Evolutionary conservation across 2,888 invertebrate genomes (phyloP).

Genomic region (Tinea semifulvella): DNA sequence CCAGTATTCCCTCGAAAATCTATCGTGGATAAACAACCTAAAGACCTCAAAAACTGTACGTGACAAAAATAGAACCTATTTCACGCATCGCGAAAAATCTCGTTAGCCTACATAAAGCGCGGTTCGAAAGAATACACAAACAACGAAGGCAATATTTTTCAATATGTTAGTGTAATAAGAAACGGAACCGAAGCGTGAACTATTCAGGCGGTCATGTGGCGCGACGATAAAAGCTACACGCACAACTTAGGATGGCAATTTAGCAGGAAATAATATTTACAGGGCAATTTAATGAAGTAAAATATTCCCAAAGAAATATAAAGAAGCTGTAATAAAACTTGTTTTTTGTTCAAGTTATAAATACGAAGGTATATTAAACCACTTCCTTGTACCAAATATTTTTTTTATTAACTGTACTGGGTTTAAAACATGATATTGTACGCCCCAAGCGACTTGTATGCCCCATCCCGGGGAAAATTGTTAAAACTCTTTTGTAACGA

Average conservation of each 20-base stretch:
- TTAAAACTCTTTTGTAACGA: no score
- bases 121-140: slow-evolving; percentile 10
- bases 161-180: slow-evolving; percentile 11
- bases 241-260: background rate
- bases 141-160: slow-evolving; percentile 7
- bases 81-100: slow-evolving; percentile 6
- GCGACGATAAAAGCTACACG: background rate
- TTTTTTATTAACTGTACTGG: no score
- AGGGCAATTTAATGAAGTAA: background rate
- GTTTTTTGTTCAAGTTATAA: no score
- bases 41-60: background rate
- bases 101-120: background rate
- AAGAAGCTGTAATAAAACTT: no score
- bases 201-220: slow-evolving; percentile 1
- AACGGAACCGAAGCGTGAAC: slow-evolving; percentile 3
- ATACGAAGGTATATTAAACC: no score
- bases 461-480: no score
- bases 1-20: no score
- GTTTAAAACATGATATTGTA: no score
- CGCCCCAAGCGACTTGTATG: no score
- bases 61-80: slow-evolving; percentile 13
- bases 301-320: background rate
- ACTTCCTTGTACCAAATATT: no score
- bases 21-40: no score
- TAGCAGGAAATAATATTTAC: background rate